Evolutionary conservation across 2,113 vertebrate genomes (phyloP), one percentile per base, ranked within the genome.

Genomic region (Lasiurus cinereus): DNA sequence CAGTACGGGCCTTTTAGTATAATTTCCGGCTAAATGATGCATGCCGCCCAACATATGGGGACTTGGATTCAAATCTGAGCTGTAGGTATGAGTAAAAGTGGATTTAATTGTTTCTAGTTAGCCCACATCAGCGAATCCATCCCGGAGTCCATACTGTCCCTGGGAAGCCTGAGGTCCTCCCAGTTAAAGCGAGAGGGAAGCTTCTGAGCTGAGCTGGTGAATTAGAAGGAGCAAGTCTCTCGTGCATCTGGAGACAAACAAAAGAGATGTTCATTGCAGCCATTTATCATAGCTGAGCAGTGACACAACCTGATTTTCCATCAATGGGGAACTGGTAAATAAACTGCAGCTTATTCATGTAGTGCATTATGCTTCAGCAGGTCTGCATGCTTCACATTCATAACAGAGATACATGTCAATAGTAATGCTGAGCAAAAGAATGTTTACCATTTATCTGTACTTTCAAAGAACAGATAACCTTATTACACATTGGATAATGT

Each of bases 11-110:
- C 67, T 88, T 83, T 69, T 29, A 70, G 52, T 73, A 69, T 56
- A 66, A 91, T 87, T 96, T 94, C 84, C 31, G 31, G 64, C 48
- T 66, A 87, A 94, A 88, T 78, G 96, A 92, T 18, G 62, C 48
- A 27, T 92, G 59, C 12, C 0, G 0, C 52, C 19, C 19, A 36
- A 80, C 91, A 78, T 43, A 87, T 90, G 95, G 91, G 85, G 90
- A 66, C 50, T 70, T 50, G 87, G 59, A 73, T 88, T 94, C 86
- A 92, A 83, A 85, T 93, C 39, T 1, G 2, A 91, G 54, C 39
- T 6, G 2, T 29, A 85, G 77, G 72, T 69, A 29, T 33, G 83
- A 14, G 64, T 18, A 15, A 39, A 92, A 72, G 87, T 62, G 66
- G 70, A 33, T 70, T 64, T 14, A 8, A 46, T 48, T 39, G 91